Evolutionary conservation across 1,140 invertebrate genomes (phyloP).

Genomic region (Aradophagus sp.): DNA sequence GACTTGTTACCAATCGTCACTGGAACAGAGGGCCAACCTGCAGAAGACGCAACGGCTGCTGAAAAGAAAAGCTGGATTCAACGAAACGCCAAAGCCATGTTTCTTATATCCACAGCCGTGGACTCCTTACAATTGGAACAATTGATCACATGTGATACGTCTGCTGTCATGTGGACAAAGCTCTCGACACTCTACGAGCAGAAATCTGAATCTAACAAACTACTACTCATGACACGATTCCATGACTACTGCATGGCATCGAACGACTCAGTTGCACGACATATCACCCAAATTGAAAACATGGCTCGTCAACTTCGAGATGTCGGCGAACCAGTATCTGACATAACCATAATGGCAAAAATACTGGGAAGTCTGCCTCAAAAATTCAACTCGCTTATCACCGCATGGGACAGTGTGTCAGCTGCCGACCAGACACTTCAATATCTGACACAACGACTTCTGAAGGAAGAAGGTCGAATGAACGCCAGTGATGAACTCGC

Average conservation of each 20-base stretch:
- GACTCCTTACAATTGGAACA: slow-evolving; percentile 22
- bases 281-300: slow-evolving; percentile 17
- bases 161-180: slow-evolving; percentile 32
- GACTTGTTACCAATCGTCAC: no score
- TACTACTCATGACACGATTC: slow-evolving; percentile 16
- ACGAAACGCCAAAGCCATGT: slow-evolving; percentile 32
- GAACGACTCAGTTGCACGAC: slow-evolving; percentile 21
- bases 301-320: slow-evolving; percentile 23
- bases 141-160: slow-evolving; percentile 19
- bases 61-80: slow-evolving; percentile 20
- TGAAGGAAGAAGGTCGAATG: slow-evolving; percentile 32
- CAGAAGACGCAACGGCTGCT: no score
- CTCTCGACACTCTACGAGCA: slow-evolving; percentile 24
- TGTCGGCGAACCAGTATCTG: slow-evolving; percentile 11
- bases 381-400: slow-evolving; percentile 24
- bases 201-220: slow-evolving; percentile 21
- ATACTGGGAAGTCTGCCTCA: slow-evolving; percentile 30
- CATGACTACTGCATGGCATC: slow-evolving; percentile 17
- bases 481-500: slow-evolving; percentile 14
- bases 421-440: slow-evolving; percentile 22
- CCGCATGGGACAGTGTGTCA: slow-evolving; percentile 42
- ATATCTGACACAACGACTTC: slow-evolving; percentile 23
- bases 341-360: slow-evolving; percentile 35
- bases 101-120: slow-evolving; percentile 25
- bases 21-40: no score